Conservation (phyloP, 2,113 vertebrate genomes). For the Caracal caracal region DNA sequence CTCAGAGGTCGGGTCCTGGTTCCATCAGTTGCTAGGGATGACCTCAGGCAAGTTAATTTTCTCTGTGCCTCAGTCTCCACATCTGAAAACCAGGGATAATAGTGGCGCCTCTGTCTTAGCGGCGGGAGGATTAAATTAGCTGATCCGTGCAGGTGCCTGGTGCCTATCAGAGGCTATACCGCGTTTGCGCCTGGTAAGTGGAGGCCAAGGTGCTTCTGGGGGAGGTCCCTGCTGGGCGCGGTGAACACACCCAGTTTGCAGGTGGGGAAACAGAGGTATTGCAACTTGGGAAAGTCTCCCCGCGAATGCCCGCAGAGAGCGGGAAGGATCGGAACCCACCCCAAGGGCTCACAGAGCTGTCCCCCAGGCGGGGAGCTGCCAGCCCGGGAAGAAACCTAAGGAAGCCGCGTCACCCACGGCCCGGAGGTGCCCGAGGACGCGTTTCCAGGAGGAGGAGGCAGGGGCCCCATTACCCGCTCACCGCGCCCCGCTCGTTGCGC, state of each 20-base stretch:
- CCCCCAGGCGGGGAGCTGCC: neutral
- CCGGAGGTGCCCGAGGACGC: neutral
- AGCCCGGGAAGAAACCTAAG: neutral
- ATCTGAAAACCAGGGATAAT: neutral
- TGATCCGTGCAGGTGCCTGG: too few species aligned
- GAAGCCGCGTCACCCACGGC: accelerated
- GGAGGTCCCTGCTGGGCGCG: neutral
- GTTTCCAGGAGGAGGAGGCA: neutral
- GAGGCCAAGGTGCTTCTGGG: neutral
- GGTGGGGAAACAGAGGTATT: neutral
- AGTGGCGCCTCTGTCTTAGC: neutral
- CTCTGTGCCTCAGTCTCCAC: neutral
- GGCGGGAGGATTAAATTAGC: neutral
- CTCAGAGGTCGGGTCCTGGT: neutral
- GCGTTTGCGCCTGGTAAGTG: too few species aligned
- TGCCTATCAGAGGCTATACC: too few species aligned
- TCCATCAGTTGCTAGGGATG: neutral
- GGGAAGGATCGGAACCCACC: neutral
- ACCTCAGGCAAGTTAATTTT: neutral
- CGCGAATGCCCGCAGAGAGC: accelerated
- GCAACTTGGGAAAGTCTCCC: neutral
- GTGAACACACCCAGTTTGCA: neutral
- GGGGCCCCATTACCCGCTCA: neutral
- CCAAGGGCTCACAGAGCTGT: neutral
- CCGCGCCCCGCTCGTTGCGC: neutral